phyloP scores from a whole-genome alignment of 2,888 invertebrate genomes.

The Tineola bisselliella region DNA sequence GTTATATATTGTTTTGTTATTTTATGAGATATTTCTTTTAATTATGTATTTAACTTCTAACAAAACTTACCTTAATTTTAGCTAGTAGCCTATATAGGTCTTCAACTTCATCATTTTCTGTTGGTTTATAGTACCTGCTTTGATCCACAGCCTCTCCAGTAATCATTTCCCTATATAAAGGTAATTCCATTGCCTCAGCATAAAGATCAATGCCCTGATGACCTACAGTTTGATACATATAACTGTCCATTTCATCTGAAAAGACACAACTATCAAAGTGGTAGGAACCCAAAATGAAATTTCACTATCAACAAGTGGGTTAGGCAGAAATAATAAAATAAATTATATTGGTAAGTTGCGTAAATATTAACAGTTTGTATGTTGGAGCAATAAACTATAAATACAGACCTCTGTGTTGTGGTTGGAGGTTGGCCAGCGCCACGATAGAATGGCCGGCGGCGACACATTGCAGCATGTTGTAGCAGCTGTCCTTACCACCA shows the following conservation, averaged over 20 bases:
- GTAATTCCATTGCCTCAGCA: conserved; percentile 93
- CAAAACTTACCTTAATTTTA: conserved; percentile 74
- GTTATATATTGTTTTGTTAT: not conserved
- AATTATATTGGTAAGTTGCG: too few species aligned
- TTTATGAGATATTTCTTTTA: not conserved
- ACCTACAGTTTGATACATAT: conserved; percentile 99
- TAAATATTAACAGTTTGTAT: not conserved
- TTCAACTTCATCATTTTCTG: conserved; percentile 94
- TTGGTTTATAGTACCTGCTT: conserved; percentile 81
- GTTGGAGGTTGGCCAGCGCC: conserved; percentile 95
- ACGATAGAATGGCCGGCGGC: conserved; percentile 95
- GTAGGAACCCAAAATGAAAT: too few species aligned
- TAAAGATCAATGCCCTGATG: conserved; percentile 92
- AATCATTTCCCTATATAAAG: conserved; percentile 86
- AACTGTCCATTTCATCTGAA: conserved; percentile 92
- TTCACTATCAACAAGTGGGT: too few species aligned
- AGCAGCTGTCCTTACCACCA: conserved; percentile 99
- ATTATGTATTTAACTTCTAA: too few species aligned
- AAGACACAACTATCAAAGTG: conserved; percentile 9
- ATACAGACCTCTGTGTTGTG: conserved; percentile 76
- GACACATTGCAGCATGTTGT: conserved; percentile 98
- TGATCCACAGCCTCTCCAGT: conserved; percentile 84
- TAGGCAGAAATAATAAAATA: too few species aligned
- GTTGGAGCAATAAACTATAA: not conserved
- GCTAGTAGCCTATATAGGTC: conserved; percentile 88